Conservation (phyloP, 2,797 vertebrate species). For the Hylomyscus alleni region DNA sequence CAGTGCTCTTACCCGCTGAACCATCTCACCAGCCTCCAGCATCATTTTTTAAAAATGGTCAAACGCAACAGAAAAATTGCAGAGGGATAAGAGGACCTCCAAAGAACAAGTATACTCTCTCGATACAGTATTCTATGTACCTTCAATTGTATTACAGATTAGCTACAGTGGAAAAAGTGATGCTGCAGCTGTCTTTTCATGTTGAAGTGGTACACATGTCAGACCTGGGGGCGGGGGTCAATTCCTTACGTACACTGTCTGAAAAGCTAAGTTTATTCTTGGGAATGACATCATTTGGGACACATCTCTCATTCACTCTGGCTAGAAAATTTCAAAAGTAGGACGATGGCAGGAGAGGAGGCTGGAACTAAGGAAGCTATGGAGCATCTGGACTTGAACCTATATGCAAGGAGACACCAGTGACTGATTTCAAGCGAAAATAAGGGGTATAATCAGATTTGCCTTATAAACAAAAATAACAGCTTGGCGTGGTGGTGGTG, state of each 20-base stretch:
- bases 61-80: background rate
- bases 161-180: background rate
- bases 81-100: background rate
- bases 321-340: background rate
- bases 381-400: background rate
- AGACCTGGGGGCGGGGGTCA: background rate
- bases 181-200: background rate
- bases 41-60: background rate
- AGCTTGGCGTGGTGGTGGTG: background rate
- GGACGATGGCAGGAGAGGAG: background rate
- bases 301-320: background rate
- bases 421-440: background rate
- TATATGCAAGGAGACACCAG: background rate
- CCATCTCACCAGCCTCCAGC: background rate
- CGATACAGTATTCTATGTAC: background rate
- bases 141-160: conserved; percentile 14
- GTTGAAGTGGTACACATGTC: background rate
- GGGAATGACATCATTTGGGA: background rate
- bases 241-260: background rate
- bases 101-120: background rate
- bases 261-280: conserved; percentile 27
- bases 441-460: background rate
- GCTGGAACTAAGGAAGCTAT: background rate
- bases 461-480: conserved; percentile 10
- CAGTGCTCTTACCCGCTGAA: too few species aligned